Evolutionary conservation across 1,140 invertebrate species (phyloP), one percentile per base, ranked within the genome.

Genomic region (Campoletis sonorensis): DNA sequence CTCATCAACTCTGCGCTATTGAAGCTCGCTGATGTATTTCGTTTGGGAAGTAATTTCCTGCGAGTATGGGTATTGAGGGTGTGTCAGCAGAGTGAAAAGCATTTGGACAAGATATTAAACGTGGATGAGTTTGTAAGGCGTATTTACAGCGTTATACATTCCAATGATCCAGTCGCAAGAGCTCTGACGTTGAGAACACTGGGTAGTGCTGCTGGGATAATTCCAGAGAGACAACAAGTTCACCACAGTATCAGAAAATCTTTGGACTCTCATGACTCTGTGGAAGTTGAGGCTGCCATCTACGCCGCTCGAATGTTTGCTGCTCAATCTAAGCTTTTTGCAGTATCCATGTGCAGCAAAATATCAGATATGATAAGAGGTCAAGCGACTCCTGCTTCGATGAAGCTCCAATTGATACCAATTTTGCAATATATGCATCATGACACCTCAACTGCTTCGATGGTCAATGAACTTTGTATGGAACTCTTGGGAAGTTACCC

Each of bases 221-320:
- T 99, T 84, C 96, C 97, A 8, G 98, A 99, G 91, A 94, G 96
- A 84, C 97, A 98, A 88, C 97, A 98, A 92, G 97, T 99, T 4
- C 98, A 99, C 90, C 98, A 99, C 88, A 97, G 96, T 84, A 98
- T 99, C 76, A 92, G 98, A 54, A 94, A 96, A 83, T 97, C 97
- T 40, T 92, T 99, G 13, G 98, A 99, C 92, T 98, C 98, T 37
- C 96, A 98, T 92, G 98, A 99, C 91, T 95, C 96, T 81, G 96
- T 98, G 1, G 98, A 99, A 93, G 96, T 99, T 23, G 96, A 98
- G 92, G 98, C 98, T 64, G 98, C 98, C 21, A 98, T 99, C 86
- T 98, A 97, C 94, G 98, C 98, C 72, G 97, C 98, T 77, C 96
- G 95, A 84, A 96, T 96, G 92, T 98, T 99, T 94, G 97, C 97